A percentile compares a stretch with the other conserved stretches of the same genome.
Conservation (phyloP, 2,113 vertebrate genomes). For the Mionectes macconnelli region DNA sequence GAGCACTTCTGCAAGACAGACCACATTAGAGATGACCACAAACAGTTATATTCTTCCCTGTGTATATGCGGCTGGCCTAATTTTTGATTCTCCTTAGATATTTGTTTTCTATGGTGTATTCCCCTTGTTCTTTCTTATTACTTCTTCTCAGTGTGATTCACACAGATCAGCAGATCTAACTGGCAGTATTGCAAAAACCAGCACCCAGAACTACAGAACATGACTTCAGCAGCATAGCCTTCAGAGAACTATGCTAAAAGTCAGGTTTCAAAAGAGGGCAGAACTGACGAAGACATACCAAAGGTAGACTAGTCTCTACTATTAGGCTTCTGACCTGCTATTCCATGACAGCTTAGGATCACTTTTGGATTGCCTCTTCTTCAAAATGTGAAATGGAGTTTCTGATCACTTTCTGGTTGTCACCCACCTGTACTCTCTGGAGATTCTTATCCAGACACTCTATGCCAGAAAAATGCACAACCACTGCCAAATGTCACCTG, state of each 20-base stretch:
- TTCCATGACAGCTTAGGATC: not conserved
- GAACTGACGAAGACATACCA: not conserved
- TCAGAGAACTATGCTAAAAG: not conserved
- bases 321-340: not conserved
- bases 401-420: not conserved
- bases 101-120: not conserved
- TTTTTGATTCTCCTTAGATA: not conserved
- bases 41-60: not conserved
- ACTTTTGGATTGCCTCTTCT: not conserved
- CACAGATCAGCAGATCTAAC: not conserved
- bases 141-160: not conserved
- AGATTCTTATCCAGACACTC: not conserved
- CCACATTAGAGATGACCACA: not conserved
- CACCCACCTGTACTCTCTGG: not conserved
- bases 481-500: not conserved
- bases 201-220: not conserved
- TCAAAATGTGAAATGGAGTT: not conserved
- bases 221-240: not conserved
- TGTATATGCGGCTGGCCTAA: rapidly evolving
- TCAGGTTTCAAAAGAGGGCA: not conserved
- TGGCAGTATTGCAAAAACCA: not conserved
- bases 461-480: not conserved
- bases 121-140: not conserved
- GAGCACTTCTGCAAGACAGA: not conserved
- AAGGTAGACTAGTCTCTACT: not conserved